Evolutionary conservation across 2,113 vertebrate species (phyloP).

Genomic region (Eubucco bourcierii): DNA sequence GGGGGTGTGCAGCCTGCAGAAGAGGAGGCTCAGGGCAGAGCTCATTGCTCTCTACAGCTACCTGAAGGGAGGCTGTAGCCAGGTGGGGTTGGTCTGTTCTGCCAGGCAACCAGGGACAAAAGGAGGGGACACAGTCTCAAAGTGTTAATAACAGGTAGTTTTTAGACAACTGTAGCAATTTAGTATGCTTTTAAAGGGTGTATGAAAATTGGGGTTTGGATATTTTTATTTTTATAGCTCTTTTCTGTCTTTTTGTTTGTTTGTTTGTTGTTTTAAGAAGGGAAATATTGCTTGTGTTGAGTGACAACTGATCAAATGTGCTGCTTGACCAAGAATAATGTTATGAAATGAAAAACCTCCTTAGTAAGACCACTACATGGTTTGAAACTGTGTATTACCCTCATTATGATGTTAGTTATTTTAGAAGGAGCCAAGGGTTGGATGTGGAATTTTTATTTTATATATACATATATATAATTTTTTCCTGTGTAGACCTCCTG

Average conservation of each 20-base stretch:
- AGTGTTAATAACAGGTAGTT: neutral
- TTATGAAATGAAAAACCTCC: neutral
- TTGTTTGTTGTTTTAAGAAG: neutral
- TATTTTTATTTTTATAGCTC: neutral
- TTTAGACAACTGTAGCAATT: neutral
- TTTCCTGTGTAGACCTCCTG: too few relatives aligned
- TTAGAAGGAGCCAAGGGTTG: neutral
- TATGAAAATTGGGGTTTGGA: neutral
- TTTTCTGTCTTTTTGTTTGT: rapidly evolving
- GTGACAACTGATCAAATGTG: neutral
- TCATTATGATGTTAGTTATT: neutral
- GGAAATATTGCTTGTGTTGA: neutral
- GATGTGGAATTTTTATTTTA: neutral
- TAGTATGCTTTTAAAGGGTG: neutral
- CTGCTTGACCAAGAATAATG: neutral
- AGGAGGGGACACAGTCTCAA: too few relatives aligned
- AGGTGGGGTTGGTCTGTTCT: too few relatives aligned
- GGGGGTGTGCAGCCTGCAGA: too few relatives aligned
- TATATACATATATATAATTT: too few relatives aligned
- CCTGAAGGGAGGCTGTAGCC: too few relatives aligned
- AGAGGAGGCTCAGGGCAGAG: too few relatives aligned
- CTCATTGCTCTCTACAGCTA: too few relatives aligned
- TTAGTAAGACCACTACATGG: rapidly evolving
- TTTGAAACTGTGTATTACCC: neutral
- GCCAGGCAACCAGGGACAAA: too few relatives aligned